Percentiles rank a stretch among this genome's conserved stretches.
Evolutionary conservation across 1,140 invertebrate species (phyloP).

Genomic region (Drosophila sp.): DNA sequence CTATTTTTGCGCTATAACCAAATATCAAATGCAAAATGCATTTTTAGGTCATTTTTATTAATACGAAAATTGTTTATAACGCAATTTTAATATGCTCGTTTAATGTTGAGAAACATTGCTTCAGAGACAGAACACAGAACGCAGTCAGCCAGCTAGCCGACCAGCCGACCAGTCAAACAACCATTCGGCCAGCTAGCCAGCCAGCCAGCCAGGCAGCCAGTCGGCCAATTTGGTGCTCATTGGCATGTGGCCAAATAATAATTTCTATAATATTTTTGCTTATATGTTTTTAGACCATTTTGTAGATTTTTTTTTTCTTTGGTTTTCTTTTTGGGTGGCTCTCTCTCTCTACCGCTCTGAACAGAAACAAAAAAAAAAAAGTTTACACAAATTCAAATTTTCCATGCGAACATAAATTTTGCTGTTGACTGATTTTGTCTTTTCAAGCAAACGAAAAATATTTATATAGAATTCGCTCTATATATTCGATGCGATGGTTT

Average conservation of each 20-base stretch:
- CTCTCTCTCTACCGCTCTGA: background rate
- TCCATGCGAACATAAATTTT: conserved; percentile 71
- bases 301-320: conserved; percentile 49
- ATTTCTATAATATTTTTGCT: conserved; percentile 68
- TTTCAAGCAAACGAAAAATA: conserved; percentile 39
- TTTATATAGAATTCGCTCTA: conserved; percentile 19
- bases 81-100: conserved; percentile 64
- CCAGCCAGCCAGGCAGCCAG: conserved; percentile 3
- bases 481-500: background rate
- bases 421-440: conserved; percentile 69
- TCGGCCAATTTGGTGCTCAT: conserved; percentile 28
- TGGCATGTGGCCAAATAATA: conserved; percentile 71
- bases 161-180: background rate
- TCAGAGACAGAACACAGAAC: conserved; percentile 11
- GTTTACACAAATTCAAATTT: conserved; percentile 53
- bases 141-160: background rate
- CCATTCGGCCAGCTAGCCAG: conserved; percentile 12
- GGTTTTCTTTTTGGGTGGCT: conserved; percentile 13
- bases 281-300: conserved; percentile 48
- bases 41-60: conserved; percentile 75
- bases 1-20: conserved; percentile 22
- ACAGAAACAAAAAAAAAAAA: background rate
- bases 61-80: conserved; percentile 55
- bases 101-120: conserved; percentile 47
- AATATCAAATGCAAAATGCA: conserved; percentile 61